These are phyloP conservation scores for Spongilla lacustris DNA, from an alignment of 37 sponge, comb jelly and placozoan species.

Conservation along the genomic window DNA sequence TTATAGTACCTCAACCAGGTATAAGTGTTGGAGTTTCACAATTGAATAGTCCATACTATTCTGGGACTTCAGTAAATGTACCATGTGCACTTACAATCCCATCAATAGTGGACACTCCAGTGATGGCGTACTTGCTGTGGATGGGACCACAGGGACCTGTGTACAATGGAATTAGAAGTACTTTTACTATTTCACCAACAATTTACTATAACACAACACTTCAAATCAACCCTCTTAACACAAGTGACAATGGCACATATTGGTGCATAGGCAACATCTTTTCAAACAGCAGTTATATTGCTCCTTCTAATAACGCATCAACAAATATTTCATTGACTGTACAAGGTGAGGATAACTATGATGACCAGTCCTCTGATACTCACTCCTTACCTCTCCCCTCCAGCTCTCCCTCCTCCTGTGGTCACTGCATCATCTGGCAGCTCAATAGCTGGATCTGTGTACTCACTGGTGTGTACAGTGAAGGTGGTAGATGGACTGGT, in stretches of 20 bases:
- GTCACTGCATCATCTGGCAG: neutral
- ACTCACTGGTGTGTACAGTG: conserved; percentile 27
- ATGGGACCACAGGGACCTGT: neutral
- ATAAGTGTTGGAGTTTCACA: too few relatives aligned
- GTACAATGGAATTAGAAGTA: neutral
- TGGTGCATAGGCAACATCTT: neutral
- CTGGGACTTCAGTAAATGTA: neutral
- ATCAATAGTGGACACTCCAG: neutral
- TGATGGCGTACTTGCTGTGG: neutral
- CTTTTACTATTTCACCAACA: neutral
- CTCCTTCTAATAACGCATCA: neutral
- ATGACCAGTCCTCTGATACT: neutral
- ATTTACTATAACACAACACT: neutral
- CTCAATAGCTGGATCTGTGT: conserved; percentile 31
- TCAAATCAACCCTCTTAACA: neutral
- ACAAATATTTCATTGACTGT: neutral
- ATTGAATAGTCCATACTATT: too few relatives aligned
- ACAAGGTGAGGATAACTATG: neutral
- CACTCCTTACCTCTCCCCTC: neutral
- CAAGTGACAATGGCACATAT: neutral
- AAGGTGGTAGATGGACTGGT: conserved; percentile 10
- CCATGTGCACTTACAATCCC: neutral
- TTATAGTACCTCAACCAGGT: too few relatives aligned
- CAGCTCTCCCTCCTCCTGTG: neutral
- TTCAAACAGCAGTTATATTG: neutral